Conservation (phyloP, 2,797 vertebrate species). For the Phataginus tricuspis region DNA sequence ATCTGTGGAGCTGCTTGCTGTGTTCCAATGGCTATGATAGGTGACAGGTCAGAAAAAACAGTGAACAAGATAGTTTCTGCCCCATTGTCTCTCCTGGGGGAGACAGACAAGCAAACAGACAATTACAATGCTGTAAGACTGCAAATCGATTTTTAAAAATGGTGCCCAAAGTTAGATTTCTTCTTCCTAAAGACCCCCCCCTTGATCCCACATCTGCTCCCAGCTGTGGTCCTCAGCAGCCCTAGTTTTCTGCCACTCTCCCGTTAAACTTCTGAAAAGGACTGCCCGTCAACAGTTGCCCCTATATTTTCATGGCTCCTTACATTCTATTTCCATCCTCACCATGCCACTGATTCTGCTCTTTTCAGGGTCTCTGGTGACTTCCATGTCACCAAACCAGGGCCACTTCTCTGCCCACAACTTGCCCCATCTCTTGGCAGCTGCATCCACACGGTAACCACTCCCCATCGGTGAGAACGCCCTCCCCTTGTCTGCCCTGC, state of each 20-base stretch:
- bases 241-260: neutral
- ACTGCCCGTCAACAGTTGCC: neutral
- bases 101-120: neutral
- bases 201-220: neutral
- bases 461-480: neutral
- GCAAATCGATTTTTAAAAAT: neutral
- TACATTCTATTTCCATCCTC: neutral
- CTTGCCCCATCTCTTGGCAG: neutral
- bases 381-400: neutral
- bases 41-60: neutral
- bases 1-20: neutral
- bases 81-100: neutral
- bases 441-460: no score
- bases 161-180: neutral
- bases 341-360: neutral
- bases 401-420: neutral
- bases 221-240: accelerated
- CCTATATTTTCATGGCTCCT: neutral
- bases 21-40: neutral
- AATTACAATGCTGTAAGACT: neutral
- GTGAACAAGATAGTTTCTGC: neutral
- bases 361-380: neutral
- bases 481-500: neutral
- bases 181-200: neutral
- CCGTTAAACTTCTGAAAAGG: neutral